These are phyloP conservation scores for Bucco capensis DNA, from an alignment of 2,113 vertebrate species.

Conservation along the genomic window DNA sequence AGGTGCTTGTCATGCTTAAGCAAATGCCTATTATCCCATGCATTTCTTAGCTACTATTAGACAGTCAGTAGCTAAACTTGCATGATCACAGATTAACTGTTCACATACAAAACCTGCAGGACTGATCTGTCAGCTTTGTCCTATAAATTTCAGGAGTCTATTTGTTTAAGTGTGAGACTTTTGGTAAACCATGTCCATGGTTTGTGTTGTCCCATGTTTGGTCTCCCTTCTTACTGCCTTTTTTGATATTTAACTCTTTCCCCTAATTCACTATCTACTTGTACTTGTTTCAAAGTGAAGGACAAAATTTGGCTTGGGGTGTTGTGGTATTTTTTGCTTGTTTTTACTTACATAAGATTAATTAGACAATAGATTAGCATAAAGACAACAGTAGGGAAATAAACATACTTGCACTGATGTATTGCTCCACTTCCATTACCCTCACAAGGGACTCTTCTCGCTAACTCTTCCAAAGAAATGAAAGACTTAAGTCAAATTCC, in stretches of 20 bases:
- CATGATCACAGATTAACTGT: not conserved
- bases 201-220: not conserved
- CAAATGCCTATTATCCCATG: not conserved
- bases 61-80: not conserved
- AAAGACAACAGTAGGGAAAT: not conserved
- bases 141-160: not conserved
- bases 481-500: not conserved
- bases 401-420: not conserved
- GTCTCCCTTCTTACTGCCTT: not conserved
- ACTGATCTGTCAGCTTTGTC: not conserved
- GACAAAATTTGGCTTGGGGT: not conserved
- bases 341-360: not conserved
- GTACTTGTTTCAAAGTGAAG: not conserved
- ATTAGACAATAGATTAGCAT: not conserved
- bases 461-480: not conserved
- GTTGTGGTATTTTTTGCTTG: not conserved
- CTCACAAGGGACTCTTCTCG: not conserved
- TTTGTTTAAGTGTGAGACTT: not conserved
- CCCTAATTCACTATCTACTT: not conserved
- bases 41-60: not conserved
- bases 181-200: not conserved
- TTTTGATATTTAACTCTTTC: not conserved
- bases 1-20: not conserved
- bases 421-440: not conserved
- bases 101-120: not conserved